Base-by-base conservation (phyloP, 1,140 invertebrate species). In the Daktulosphaira vitifoliae region DNA sequence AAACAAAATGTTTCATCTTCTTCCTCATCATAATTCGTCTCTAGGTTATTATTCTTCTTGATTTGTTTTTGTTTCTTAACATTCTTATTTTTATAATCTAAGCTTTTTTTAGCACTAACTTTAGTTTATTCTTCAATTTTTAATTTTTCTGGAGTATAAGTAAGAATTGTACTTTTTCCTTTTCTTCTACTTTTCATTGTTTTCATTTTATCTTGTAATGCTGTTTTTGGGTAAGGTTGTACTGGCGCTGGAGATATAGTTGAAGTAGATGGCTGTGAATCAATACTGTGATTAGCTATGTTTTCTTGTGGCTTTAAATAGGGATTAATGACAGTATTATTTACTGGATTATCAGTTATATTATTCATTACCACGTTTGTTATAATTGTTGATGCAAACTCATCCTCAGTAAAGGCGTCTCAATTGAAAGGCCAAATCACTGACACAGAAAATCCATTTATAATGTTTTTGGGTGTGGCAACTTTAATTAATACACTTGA, bases 391-490 rank as follows among this genome's bases (percentile, higher is more conserved):
- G 26, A 26, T 1, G 26, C 8, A 42, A 18, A 42, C 16, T 56
- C 53, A 42, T 69, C 66, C 13, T 73, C 71, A 23, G 66, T 37
- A 66, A 76, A 76, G 26, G 72, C 70, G 44, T 76, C 53, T 23
- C 66, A 23, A 68, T 76, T 73, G 18, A 73, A 73, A 11, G 75
- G 75, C 50, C 22, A 72, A 46, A 76, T 72, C 52, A 73, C 74
- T 3, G 65, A 62, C 1, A 53, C 66, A 46, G 46, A 42, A 66
- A 75, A 75, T 9, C 71, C 71, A 56, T 56, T 52, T 39, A 65
- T 50, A 13, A 68, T 69, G 26, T 70, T 73, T 23, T 64, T 64
- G 13, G 70, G 59, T 15, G 67, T 72, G 13, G 68, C 56, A 50
- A 70, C 66, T 33, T 38, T 67, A 7, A 54, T 42, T 51, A 68